These are phyloP conservation scores for Cephalopterus ornatus DNA, from an alignment of 2,113 vertebrate species.

Conservation along the genomic window DNA sequence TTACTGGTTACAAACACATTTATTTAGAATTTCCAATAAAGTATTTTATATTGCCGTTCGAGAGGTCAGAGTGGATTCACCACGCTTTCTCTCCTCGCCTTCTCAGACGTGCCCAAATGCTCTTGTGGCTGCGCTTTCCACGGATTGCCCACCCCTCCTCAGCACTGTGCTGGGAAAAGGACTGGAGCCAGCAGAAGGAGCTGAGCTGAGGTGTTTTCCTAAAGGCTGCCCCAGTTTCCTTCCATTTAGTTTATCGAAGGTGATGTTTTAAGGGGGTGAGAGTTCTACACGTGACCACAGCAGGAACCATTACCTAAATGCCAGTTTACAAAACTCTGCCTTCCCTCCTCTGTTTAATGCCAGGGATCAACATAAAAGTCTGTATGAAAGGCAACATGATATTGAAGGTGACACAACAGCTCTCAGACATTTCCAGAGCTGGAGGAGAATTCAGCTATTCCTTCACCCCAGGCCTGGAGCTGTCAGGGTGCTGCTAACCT, in stretches of 20 bases:
- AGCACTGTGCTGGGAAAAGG: background rate
- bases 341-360: background rate
- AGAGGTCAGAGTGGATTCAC: slow-evolving; percentile 23
- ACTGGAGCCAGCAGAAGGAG: background rate
- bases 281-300: background rate
- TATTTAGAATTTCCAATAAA: slow-evolving; percentile 45
- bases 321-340: background rate
- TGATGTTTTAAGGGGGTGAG: background rate
- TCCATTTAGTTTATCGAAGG: fast-evolving
- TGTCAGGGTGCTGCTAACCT: slow-evolving; percentile 1
- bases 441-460: background rate
- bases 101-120: background rate
- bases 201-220: background rate
- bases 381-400: background rate
- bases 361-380: background rate
- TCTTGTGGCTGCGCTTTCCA: background rate
- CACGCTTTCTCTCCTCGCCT: background rate
- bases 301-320: background rate
- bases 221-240: background rate
- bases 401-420: slow-evolving; percentile 20
- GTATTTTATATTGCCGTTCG: slow-evolving; percentile 40
- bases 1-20: slow-evolving; percentile 49
- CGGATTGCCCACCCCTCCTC: fast-evolving
- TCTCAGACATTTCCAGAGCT: background rate
- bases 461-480: background rate